Evolutionary conservation across 2,113 vertebrate species (phyloP), one percentile per base, ranked within the genome.

Genomic region (Artemisiospiza belli): DNA sequence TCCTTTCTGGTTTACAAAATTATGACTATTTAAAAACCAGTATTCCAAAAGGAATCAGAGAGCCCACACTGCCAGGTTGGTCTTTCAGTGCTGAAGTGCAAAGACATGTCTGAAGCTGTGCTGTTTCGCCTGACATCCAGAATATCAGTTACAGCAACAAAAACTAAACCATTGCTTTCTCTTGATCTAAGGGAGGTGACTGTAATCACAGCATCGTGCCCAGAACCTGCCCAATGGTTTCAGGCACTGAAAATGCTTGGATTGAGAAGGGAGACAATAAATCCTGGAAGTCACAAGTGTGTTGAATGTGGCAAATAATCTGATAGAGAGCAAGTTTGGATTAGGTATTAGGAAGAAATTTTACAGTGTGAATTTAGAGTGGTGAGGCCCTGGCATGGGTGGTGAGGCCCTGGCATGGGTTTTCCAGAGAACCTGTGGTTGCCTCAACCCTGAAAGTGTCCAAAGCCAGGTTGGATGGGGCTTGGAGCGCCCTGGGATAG

Each of bases 21-120:
- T 83, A 33, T 28, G 59, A 66, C 28, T 31, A 24, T 77, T 91
- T 43, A 6, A 76, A 92, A 61, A 57, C 18, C 44, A 91, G 2
- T 10, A 27, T 28, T 59, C 33, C 17, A 28, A 19, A 73, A 55
- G 7, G 28, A 12, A 4, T 6, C 62, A 72, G 28, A 2, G 1
- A 62, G 6, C 23, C 31, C 51, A 25, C 1, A 1, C 4, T 27
- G 39, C 18, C 0, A 0, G 16, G 5, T 15, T 82, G 55, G 5
- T 33, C 31, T 81, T 24, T 73, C 41, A 17, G 28, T 35, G n/a
- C 28, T 49, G 58, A 54, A 41, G 41, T 47, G 35, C 43, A 89
- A 64, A 77, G 22, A 18, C 3, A 2, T 6, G 8, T 51, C 43
- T 2, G 1, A 74, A 23, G 16, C 54, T 64, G 46, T 33, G 33